Evolutionary conservation across 2,113 vertebrate species (phyloP), one percentile per base, ranked within the genome.

Genomic region (Lynx canadensis): DNA sequence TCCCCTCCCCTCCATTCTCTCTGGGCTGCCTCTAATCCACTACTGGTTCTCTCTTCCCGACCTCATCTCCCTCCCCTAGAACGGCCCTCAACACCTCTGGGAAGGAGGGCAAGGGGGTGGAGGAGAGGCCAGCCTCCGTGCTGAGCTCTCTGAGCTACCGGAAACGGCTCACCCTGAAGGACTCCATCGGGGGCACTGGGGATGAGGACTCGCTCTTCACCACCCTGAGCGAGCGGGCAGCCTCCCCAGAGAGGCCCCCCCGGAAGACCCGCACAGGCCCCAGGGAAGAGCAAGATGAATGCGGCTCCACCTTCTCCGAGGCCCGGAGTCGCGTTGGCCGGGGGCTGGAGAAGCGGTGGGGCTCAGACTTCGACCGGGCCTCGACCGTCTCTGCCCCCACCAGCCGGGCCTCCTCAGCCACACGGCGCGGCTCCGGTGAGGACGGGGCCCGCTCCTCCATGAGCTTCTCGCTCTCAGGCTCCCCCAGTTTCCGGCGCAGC

Each of bases 121-220:
- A 99, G 85, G 98, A 99, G 73, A 98, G 99, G 91, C 99, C 99
- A 0, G 95, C 98, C 95, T 99, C 99, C 0, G 99, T 98, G 45
- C 98, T 99, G 98, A 99, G 99, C 98, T 99, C 99, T 16, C 99
- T 99, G 89, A 99, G 99, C 99, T 99, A 99, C 98, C 99, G 99
- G 97, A 99, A 99, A 98, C 99, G 99, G 36, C 98, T 98, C 36
- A 98, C 98, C 95, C 97, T 99, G 25, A 99, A 99, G 97, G 99
- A 99, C 86, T 99, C 99, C 81, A 99, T 99, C 48, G 98, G 99
- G 18, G 99, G 99, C 79, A 98, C 98, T 5, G 99, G 99, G 81
- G 99, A 99, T 0, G 98, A 99, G 93, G 99, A 98, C 92, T 99
- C 99, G 1, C 99, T 99, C 65, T 99, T 99, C 97, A 99, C 98